These are phyloP conservation scores for Conus canariensis DNA, from an alignment of 2,888 invertebrate genomes.

Conservation along the genomic window DNA sequence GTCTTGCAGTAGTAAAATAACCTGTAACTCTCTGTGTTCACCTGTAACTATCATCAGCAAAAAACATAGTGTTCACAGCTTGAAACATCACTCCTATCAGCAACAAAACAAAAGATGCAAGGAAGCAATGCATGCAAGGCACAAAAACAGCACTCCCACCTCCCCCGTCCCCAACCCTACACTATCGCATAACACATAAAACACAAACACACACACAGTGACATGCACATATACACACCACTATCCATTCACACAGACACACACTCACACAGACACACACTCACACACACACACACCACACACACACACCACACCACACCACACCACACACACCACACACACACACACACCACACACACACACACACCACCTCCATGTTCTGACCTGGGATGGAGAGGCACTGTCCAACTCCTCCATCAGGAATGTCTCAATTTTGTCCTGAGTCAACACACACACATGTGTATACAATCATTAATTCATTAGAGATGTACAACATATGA, in stretches of 20 bases:
- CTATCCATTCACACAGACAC: neutral
- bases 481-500: too few species aligned
- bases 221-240: neutral
- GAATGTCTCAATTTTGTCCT: conserved; percentile 38
- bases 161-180: too few species aligned
- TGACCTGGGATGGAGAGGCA: conserved; percentile 18
- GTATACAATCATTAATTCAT: neutral
- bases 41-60: too few species aligned
- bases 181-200: too few species aligned
- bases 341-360: neutral
- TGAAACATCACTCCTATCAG: too few species aligned
- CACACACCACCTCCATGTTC: neutral
- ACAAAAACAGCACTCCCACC: too few species aligned
- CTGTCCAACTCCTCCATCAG: conserved; percentile 31
- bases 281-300: neutral
- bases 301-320: neutral
- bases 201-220: neutral
- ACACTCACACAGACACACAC: neutral
- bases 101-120: neutral
- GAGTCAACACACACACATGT: neutral
- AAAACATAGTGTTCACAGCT: too few species aligned
- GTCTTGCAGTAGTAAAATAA: too few species aligned
- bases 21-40: too few species aligned
- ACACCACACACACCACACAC: neutral
- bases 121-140: neutral